These are phyloP conservation scores for Zaprionus obscuricornis DNA, from an alignment of 2,888 invertebrate genomes.

Conservation along the genomic window DNA sequence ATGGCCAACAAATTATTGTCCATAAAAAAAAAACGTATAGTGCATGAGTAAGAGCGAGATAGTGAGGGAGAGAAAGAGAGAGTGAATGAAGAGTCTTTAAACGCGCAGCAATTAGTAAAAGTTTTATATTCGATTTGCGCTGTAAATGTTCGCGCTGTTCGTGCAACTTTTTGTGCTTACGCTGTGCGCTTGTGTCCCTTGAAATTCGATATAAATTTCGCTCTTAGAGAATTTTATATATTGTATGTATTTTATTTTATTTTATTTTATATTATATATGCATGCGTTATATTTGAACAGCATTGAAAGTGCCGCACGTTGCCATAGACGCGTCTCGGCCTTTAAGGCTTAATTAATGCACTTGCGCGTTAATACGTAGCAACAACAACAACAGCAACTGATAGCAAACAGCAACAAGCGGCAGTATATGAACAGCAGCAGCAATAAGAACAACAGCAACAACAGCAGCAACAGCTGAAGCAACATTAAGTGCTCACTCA, in stretches of 20 bases:
- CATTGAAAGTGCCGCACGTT: conserved; percentile 25
- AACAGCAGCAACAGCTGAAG: neutral
- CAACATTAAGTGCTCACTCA: conserved; percentile 65
- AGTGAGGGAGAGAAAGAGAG: too few species aligned
- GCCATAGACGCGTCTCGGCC: conserved; percentile 52
- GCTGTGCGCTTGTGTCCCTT: too few species aligned
- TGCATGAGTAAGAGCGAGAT: too few species aligned
- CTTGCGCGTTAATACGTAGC: conserved; percentile 63
- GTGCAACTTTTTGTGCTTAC: too few species aligned
- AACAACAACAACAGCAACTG: conserved; percentile 22
- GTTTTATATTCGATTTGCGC: conserved; percentile 36
- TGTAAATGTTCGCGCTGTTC: too few species aligned
- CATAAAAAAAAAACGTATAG: conserved; percentile 44
- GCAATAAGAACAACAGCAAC: conserved; percentile 8
- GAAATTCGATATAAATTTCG: conserved; percentile 25
- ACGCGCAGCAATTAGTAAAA: conserved; percentile 34
- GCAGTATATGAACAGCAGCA: conserved; percentile 9
- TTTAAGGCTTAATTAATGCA: conserved; percentile 74
- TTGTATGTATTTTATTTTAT: too few species aligned
- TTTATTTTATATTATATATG: conserved; percentile 18
- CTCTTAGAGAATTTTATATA: conserved; percentile 1
- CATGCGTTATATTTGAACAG: neutral
- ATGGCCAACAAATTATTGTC: conserved; percentile 23
- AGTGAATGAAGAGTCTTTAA: conserved; percentile 21
- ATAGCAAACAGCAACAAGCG: neutral